Percentiles rank a stretch among this genome's conserved stretches.
Evolutionary conservation across 1,140 invertebrate genomes (phyloP).

Genomic region (Lordiphosa clarofinis): DNA sequence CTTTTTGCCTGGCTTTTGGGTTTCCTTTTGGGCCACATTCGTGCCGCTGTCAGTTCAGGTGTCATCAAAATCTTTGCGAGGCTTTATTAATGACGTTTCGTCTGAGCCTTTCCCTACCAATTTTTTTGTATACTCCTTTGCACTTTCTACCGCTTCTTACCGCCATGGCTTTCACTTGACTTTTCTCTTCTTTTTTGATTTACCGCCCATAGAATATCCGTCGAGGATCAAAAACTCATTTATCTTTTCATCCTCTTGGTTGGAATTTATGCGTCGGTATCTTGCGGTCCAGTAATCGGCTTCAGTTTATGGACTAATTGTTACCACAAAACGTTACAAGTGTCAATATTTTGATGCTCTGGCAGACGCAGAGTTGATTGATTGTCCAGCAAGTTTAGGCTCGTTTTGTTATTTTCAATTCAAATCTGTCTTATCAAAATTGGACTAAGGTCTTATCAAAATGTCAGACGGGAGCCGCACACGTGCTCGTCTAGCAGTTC

Average conservation of each 20-base stretch:
- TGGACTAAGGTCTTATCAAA: no score
- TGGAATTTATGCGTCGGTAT: slow-evolving; percentile 1
- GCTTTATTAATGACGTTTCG: slow-evolving; percentile 74
- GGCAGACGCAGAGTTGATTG: slow-evolving; percentile 32
- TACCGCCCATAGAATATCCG: slow-evolving; percentile 35
- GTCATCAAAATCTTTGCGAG: slow-evolving; percentile 71
- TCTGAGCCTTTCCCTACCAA: slow-evolving; percentile 32
- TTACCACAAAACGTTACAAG: slow-evolving; percentile 61
- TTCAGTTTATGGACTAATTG: slow-evolving; percentile 65
- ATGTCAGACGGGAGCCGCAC: no score
- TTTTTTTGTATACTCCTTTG: slow-evolving; percentile 25
- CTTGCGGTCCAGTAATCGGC: slow-evolving; percentile 53
- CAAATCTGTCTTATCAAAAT: no score
- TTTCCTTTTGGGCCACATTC: slow-evolving; percentile 35
- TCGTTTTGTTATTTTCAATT: no score
- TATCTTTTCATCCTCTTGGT: slow-evolving; percentile 48
- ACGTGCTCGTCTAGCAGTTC: no score
- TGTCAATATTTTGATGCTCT: slow-evolving; percentile 68
- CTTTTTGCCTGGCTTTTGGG: slow-evolving; percentile 26
- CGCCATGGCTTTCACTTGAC: slow-evolving; percentile 66
- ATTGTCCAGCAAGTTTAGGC: slow-evolving; percentile 10
- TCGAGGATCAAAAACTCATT: slow-evolving; percentile 63
- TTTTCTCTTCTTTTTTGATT: slow-evolving; percentile 44
- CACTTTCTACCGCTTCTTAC: slow-evolving; percentile 36
- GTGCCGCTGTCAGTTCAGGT: slow-evolving; percentile 71